Evolutionary conservation across 1,140 invertebrate genomes (phyloP), one percentile per base, ranked within the genome.

Genomic region (Monochamus saltuarius): DNA sequence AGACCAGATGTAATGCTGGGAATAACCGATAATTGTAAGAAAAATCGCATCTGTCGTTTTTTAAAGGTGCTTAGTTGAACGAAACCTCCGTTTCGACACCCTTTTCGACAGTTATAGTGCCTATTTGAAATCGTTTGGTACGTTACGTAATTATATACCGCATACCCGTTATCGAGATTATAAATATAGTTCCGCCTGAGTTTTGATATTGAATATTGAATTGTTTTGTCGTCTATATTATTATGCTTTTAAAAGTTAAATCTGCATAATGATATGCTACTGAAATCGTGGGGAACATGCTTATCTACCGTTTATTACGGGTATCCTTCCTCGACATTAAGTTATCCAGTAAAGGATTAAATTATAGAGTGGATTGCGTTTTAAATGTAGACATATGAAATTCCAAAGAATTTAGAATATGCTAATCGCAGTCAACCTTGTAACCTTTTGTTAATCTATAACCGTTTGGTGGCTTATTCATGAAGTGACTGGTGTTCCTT

Each of bases 11-110:
- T 42, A 42, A 17, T 3, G 39, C 39, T 13, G 39, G 39, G 39
- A 42, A 42, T 42, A 42, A 42, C 39, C 39, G 7, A 42, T 42
- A 42, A 42, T 42, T 7, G 39, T 42, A 29, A 29, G n/a, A 13
- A 42, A 42, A 42, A 42, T 42, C 39, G 39, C 39, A 42, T 42
- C 39, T 42, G 39, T 42, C 39, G n/a, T n/a, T 16, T 13, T 16
- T 13, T 16, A 42, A 42, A 42, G 39, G 39, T 42, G 39, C 39
- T n/a, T 42, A n/a, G 2, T 29, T 29, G 16, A 42, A 42, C 39
- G 2, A 13, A 42, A 17, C 16, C 16, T 42, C 16, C 16, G 7
- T 42, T 42, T 13, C 39, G 7, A 42, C 39, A 42, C 39, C 39
- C 39, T 42, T 42, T 42, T n/a, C 2, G 39, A 13, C 7, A 42